Evolutionary conservation across 2,797 vertebrate genomes (phyloP).

Genomic region (Silurus lanzhouensis): DNA sequence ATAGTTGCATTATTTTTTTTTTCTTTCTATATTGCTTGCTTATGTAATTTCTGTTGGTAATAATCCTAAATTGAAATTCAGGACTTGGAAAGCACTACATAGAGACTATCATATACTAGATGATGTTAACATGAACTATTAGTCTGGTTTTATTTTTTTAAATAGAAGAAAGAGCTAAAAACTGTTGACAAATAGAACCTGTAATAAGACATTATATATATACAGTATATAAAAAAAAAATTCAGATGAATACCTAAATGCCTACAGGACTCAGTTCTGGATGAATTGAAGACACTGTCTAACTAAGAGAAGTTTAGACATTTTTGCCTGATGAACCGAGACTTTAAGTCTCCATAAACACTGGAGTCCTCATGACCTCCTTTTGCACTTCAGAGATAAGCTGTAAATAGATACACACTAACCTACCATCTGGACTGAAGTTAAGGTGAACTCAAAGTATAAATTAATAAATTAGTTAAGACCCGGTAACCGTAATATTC

Average conservation of each 20-base stretch:
- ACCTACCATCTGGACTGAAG: conserved; percentile 41
- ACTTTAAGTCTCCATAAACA: conserved; percentile 43
- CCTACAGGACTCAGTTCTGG: conserved; percentile 10
- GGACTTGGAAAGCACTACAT: neutral
- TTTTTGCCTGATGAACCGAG: conserved; percentile 34
- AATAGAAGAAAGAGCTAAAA: neutral
- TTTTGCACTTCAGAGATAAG: conserved; percentile 44
- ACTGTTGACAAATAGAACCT: neutral
- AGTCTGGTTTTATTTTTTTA: neutral
- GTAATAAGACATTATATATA: neutral
- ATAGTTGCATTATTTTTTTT: neutral
- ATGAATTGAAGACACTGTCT: conserved; percentile 19
- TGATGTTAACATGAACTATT: neutral
- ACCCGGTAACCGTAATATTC: neutral
- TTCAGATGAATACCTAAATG: conserved; percentile 19
- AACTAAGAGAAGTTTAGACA: conserved; percentile 28
- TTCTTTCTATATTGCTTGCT: neutral
- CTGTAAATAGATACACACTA: conserved; percentile 32
- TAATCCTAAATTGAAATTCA: neutral
- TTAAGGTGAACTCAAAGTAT: conserved; percentile 27
- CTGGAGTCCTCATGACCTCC: conserved; percentile 25
- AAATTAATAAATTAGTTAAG: conserved; percentile 5
- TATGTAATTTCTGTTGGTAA: neutral
- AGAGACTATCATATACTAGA: neutral
- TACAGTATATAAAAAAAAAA: neutral